A percentile compares a stretch with the other conserved stretches of the same genome.
These are phyloP conservation scores for Gymnobelideus leadbeateri DNA, from an alignment of 2,113 vertebrate genomes.

Conservation along the genomic window DNA sequence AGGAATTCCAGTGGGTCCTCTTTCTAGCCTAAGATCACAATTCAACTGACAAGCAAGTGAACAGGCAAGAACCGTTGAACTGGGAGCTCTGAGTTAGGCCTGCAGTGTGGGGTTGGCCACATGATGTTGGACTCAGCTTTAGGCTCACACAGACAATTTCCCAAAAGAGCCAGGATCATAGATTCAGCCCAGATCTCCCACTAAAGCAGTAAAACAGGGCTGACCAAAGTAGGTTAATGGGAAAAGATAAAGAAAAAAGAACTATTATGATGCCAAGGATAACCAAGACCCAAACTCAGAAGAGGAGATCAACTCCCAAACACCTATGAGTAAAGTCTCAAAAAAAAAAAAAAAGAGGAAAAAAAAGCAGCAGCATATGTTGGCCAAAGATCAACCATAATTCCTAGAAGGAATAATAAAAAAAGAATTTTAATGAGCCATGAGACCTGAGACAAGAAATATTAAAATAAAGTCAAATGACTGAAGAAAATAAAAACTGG, in stretches of 20 bases:
- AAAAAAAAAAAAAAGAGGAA: background rate
- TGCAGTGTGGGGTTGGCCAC: background rate
- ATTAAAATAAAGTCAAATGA: background rate
- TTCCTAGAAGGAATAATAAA: background rate
- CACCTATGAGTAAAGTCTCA: background rate
- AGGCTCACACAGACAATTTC: background rate
- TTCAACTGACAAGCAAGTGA: background rate
- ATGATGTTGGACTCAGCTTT: background rate
- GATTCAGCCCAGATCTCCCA: background rate
- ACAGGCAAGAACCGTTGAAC: background rate
- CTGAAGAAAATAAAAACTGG: background rate
- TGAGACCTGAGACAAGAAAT: background rate
- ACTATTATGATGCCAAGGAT: background rate
- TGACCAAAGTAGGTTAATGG: background rate
- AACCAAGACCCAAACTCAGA: background rate
- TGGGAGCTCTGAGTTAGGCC: background rate
- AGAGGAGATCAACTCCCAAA: background rate
- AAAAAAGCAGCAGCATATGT: no score
- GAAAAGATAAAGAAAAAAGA: background rate
- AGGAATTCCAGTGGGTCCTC: background rate
- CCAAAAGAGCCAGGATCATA: background rate
- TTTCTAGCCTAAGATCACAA: background rate
- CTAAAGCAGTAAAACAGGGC: background rate
- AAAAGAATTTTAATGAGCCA: background rate
- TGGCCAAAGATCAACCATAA: background rate